Evolutionary conservation across 2,888 invertebrate species (phyloP).

Genomic region (Stictocephala bisonia): DNA sequence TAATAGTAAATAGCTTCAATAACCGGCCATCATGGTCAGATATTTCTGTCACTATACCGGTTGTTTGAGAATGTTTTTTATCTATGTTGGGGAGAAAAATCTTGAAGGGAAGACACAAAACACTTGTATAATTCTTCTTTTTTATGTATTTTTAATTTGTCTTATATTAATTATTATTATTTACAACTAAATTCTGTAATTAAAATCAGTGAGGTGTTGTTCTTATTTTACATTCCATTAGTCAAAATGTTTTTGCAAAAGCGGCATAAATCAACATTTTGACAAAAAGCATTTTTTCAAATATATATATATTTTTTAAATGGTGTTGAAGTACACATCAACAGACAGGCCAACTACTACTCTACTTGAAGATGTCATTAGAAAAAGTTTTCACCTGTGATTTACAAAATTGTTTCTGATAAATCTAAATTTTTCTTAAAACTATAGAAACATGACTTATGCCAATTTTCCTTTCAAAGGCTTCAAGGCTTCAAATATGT

Average conservation of each 20-base stretch:
- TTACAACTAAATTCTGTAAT: conserved; percentile 4
- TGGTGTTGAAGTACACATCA: no score
- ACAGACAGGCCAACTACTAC: conserved; percentile 15
- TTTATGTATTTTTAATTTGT: not conserved
- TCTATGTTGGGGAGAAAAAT: no score
- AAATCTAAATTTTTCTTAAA: not conserved
- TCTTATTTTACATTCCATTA: conserved; percentile 34
- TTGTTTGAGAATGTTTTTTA: no score
- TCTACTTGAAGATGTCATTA: conserved; percentile 6
- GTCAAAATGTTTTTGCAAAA: conserved; percentile 13
- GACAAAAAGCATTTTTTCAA: conserved; percentile 15
- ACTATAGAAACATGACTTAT: not conserved
- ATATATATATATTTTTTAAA: conserved; percentile 6
- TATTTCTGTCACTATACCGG: no score
- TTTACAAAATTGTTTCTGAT: not conserved
- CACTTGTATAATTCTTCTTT: conserved; percentile 18
- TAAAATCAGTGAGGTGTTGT: conserved; percentile 27
- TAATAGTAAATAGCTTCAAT: no score
- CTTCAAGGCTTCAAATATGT: no score
- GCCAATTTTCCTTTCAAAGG: conserved; percentile 3
- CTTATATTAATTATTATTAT: conserved; percentile 20
- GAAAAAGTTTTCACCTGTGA: not conserved
- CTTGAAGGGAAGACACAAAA: conserved; percentile 11
- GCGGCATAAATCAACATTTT: conserved; percentile 39
- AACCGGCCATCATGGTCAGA: no score